A percentile compares a stretch with the other conserved stretches of the same genome.
These are phyloP conservation scores for Mnemiopsis leidyi DNA, from an alignment of 37 sponge, comb jelly and placozoan genomes.

Conservation along the genomic window DNA sequence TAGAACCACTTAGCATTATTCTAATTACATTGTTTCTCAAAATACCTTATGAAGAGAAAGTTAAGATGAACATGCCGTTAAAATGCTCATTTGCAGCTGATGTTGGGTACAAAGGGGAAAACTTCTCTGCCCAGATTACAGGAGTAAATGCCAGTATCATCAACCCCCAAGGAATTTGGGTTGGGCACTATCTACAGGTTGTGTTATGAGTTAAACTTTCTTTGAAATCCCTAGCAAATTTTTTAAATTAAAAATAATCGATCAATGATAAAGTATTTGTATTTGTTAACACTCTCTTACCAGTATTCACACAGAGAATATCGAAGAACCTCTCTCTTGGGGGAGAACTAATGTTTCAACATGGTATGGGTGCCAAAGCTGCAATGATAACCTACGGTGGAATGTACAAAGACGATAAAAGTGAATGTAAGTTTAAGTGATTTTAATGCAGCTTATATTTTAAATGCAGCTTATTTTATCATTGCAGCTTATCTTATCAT, in stretches of 20 bases:
- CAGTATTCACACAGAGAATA: slow-evolving; percentile 42
- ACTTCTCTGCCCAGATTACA: slow-evolving; percentile 24
- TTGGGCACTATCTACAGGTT: slow-evolving; percentile 60
- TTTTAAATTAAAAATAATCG: too few species aligned
- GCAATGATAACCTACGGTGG: slow-evolving; percentile 76
- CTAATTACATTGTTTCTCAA: too few species aligned
- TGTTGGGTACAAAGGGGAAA: slow-evolving; percentile 34
- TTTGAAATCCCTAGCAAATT: too few species aligned
- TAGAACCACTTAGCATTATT: too few species aligned
- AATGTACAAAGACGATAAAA: slow-evolving; percentile 63
- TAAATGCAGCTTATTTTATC: too few species aligned
- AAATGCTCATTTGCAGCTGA: slow-evolving; percentile 19
- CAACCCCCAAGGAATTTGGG: slow-evolving; percentile 61
- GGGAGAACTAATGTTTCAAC: slow-evolving; percentile 78
- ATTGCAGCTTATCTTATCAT: too few species aligned
- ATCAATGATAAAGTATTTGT: too few species aligned
- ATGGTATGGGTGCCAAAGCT: slow-evolving; percentile 72
- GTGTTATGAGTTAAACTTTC: too few species aligned
- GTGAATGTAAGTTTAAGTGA: slow-evolving; percentile 73
- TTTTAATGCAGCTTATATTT: too few species aligned
- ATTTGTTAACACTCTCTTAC: too few species aligned
- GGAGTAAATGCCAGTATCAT: slow-evolving; percentile 65
- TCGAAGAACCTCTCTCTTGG: slow-evolving; percentile 67
- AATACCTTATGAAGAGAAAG: too few species aligned
- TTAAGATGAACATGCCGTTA: too few species aligned